phyloP scores from a whole-genome alignment of 2,888 invertebrate genomes.

The Alitta virens region DNA sequence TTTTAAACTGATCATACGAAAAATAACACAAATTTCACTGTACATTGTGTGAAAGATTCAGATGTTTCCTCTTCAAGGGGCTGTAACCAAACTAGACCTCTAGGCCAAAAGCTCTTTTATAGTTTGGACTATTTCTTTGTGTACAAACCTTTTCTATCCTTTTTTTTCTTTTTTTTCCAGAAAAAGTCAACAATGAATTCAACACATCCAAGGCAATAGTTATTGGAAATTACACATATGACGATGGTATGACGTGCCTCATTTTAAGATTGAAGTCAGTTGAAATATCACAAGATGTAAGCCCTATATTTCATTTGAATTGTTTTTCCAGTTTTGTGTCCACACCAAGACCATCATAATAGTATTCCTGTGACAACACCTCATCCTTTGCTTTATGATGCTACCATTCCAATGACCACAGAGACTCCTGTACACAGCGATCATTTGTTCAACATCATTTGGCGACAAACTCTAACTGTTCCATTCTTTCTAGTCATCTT shows the following conservation, averaged over 20 bases:
- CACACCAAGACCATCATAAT: neutral
- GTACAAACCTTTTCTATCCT: too few species aligned
- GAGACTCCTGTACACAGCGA: neutral
- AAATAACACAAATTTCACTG: too few species aligned
- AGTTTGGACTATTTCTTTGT: too few species aligned
- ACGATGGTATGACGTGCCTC: constrained; percentile 2
- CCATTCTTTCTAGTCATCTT: constrained; percentile 76
- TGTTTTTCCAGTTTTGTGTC: constrained; percentile 2
- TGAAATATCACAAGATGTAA: too few species aligned
- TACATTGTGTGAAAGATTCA: too few species aligned
- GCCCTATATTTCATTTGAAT: too few species aligned
- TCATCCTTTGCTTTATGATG: neutral
- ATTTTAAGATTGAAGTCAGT: too few species aligned
- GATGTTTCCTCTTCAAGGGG: too few species aligned
- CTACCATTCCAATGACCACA: neutral
- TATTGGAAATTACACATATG: constrained; percentile 7
- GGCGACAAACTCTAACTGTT: constrained; percentile 77
- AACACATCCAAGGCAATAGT: constrained; percentile 3
- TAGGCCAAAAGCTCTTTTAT: too few species aligned
- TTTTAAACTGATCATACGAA: too few species aligned
- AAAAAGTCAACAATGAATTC: constrained; percentile 16
- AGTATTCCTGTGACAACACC: neutral
- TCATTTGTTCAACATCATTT: constrained; percentile 62
- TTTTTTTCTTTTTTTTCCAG: constrained; percentile 13
- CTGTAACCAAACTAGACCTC: too few species aligned